Percentiles rank a stretch among this genome's conserved stretches.
Evolutionary conservation across 2,888 invertebrate genomes (phyloP).

Genomic region (Caradrina clavipalpis): DNA sequence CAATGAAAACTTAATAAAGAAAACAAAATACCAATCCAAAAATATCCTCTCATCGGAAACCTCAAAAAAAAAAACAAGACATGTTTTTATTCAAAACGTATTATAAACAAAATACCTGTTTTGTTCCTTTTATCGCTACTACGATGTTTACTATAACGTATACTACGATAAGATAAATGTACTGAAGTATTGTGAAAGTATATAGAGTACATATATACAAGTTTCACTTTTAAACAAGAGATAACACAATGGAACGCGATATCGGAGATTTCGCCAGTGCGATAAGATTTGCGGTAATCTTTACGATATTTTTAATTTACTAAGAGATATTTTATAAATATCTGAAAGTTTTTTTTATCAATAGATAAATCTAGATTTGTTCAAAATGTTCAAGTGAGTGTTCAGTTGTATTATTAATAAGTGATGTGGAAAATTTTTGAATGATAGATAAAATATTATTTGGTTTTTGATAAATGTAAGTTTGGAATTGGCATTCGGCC

Average conservation of each 20-base stretch:
- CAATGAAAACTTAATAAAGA: not conserved
- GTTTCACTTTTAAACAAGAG: slow-evolving; percentile 65
- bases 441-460: not conserved
- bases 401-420: slow-evolving; percentile 5
- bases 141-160: slow-evolving; percentile 82
- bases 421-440: slow-evolving; percentile 18
- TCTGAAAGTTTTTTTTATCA: slow-evolving; percentile 4
- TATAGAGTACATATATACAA: slow-evolving; percentile 54
- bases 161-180: slow-evolving; percentile 58
- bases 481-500: not conserved
- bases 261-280: slow-evolving; percentile 47
- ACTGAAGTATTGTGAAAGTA: slow-evolving; percentile 63
- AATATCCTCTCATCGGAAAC: slow-evolving; percentile 9
- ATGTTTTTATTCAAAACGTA: slow-evolving; percentile 22
- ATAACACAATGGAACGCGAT: slow-evolving; percentile 37
- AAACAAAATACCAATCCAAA: slow-evolving; percentile 1
- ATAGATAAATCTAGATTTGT: slow-evolving; percentile 22
- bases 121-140: slow-evolving; percentile 73
- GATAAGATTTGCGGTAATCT: slow-evolving; percentile 60
- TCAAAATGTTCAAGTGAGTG: slow-evolving; percentile 14
- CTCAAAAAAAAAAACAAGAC: not conserved
- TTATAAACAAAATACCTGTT: slow-evolving; percentile 67
- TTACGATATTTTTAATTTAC: slow-evolving; percentile 39
- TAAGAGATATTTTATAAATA: slow-evolving; percentile 15
- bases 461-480: not conserved